Conservation (phyloP, 2,888 invertebrate genomes). For the Volucella inanis region DNA sequence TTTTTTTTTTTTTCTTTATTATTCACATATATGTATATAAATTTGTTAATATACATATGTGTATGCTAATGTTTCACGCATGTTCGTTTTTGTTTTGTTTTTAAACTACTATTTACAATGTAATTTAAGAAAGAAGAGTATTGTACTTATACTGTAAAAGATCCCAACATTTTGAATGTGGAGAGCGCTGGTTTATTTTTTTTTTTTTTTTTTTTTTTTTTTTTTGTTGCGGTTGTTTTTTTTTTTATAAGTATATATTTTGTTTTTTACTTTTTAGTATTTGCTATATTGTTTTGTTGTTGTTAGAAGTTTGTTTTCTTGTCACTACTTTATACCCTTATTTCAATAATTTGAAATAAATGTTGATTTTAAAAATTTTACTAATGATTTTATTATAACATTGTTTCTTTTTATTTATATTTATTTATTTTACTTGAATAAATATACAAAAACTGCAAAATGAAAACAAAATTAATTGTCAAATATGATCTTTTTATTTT, state of each 20-base stretch:
- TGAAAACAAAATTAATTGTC: slow-evolving; percentile 38
- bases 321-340: slow-evolving; percentile 43
- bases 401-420: slow-evolving; percentile 13
- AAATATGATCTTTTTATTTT: slow-evolving; percentile 35
- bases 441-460: slow-evolving; percentile 44
- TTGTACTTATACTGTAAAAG: slow-evolving; percentile 73
- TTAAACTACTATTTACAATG: slow-evolving; percentile 71
- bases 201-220: neutral
- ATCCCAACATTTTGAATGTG: slow-evolving; percentile 73
- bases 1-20: slow-evolving; percentile 18
- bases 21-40: slow-evolving; percentile 55
- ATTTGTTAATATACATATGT: neutral
- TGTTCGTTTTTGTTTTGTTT: slow-evolving; percentile 31
- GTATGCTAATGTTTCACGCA: slow-evolving; percentile 51
- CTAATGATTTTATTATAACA: slow-evolving; percentile 71
- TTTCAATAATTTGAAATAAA: slow-evolving; percentile 51
- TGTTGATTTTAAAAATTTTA: slow-evolving; percentile 68
- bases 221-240: slow-evolving; percentile 22
- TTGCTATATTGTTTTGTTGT: slow-evolving; percentile 71
- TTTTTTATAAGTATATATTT: slow-evolving; percentile 26
- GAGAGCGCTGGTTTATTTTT: slow-evolving; percentile 51
- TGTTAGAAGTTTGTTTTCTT: slow-evolving; percentile 61
- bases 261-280: slow-evolving; percentile 47
- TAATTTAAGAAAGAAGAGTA: slow-evolving; percentile 71
- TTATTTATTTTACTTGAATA: slow-evolving; percentile 23